Evolutionary conservation across 1,140 invertebrate species (phyloP).

Genomic region (Holcopasites calliopsidis): DNA sequence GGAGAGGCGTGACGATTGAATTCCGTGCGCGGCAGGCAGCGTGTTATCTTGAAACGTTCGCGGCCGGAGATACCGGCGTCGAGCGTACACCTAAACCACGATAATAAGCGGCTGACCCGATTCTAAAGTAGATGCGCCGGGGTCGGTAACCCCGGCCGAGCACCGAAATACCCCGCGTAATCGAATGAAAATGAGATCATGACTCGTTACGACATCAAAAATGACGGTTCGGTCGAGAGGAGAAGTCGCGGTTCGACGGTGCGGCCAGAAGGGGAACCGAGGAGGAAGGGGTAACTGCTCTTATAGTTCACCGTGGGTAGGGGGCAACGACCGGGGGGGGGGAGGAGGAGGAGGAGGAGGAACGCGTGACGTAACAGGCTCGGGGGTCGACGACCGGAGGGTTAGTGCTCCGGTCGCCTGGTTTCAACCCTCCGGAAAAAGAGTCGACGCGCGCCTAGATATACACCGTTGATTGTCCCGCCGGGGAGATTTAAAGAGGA

Average conservation of each 20-base stretch:
- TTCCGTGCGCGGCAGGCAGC: conserved; percentile 12
- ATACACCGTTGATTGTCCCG: conserved; percentile 52
- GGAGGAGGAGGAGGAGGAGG: conserved; percentile 28
- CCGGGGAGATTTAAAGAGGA: conserved; percentile 51
- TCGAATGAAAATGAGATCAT: conserved; percentile 81
- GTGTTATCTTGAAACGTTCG: conserved; percentile 68
- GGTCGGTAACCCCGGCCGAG: conserved; percentile 76
- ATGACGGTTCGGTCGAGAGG: conserved; percentile 66
- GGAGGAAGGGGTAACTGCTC: conserved; percentile 45
- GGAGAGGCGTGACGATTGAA: conserved; percentile 33
- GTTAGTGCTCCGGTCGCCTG: conserved; percentile 75
- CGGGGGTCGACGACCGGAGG: conserved; percentile 76
- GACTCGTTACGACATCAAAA: conserved; percentile 80
- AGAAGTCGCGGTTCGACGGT: too few relatives aligned
- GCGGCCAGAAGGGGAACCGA: too few relatives aligned
- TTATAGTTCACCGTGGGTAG: conserved; percentile 14
- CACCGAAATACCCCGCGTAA: conserved; percentile 79
- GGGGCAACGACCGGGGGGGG: conserved; percentile 7
- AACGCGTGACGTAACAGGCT: conserved; percentile 75
- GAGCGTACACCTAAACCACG: conserved; percentile 76
- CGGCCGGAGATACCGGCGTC: conserved; percentile 60
- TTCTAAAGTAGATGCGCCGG: conserved; percentile 77
- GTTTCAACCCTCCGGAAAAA: conserved; percentile 71
- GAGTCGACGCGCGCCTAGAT: conserved; percentile 50
- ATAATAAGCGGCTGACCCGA: conserved; percentile 79